These are phyloP conservation scores for Caerostris darwini DNA, from an alignment of 1,140 invertebrate species.

Conservation along the genomic window DNA sequence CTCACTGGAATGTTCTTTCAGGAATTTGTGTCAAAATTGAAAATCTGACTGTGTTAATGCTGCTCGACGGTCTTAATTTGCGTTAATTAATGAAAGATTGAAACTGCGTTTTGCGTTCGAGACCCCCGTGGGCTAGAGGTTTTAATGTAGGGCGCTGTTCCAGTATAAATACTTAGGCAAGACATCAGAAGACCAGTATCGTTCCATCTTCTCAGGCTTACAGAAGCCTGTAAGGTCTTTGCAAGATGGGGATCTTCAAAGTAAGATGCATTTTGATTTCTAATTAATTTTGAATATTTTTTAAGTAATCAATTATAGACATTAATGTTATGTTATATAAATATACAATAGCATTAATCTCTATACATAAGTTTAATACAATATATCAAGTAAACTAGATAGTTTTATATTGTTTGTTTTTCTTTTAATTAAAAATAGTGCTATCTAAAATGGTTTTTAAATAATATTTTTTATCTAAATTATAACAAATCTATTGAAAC, in stretches of 20 bases:
- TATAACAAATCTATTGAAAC: no score
- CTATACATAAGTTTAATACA: no score
- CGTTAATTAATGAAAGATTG: constrained; percentile 9
- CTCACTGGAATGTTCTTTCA: background rate
- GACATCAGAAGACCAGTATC: background rate
- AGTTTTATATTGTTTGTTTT: no score
- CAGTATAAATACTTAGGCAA: constrained; percentile 43
- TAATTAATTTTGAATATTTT: background rate
- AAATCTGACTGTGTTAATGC: background rate
- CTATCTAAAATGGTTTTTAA: no score
- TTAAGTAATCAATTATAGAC: no score
- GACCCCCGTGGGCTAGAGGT: background rate
- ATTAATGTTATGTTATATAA: no score
- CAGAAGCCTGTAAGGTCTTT: constrained; percentile 46
- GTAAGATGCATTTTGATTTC: constrained; percentile 4
- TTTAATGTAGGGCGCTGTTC: constrained; percentile 27
- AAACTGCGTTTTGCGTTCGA: background rate
- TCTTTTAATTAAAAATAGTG: no score
- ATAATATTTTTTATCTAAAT: no score
- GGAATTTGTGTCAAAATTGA: constrained; percentile 66
- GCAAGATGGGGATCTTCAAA: constrained; percentile 33
- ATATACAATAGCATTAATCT: no score
- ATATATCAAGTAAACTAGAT: no score
- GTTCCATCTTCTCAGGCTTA: constrained; percentile 63
- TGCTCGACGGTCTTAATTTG: constrained; percentile 55